Evolutionary conservation across 2,888 invertebrate species (phyloP).

Genomic region (Leptothorax acervorum): DNA sequence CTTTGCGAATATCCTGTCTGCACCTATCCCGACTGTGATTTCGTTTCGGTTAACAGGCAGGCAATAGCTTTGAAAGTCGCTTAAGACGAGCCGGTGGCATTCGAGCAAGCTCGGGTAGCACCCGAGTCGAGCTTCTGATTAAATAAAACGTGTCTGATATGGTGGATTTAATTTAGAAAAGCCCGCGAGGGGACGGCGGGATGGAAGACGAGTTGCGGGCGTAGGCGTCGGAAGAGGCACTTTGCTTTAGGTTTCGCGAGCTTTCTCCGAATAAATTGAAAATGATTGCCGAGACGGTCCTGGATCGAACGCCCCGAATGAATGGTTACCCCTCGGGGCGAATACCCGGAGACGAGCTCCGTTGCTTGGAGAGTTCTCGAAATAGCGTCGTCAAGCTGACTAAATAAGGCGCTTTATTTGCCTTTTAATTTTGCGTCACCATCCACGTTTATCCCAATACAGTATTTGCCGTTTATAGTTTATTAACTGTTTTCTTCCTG

Average conservation of each 20-base stretch:
- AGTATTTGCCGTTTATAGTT: not conserved
- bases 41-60: slow-evolving; percentile 78
- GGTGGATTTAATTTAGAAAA: slow-evolving; percentile 83
- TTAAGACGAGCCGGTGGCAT: slow-evolving; percentile 71
- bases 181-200: slow-evolving; percentile 63
- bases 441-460: not conserved
- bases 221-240: slow-evolving; percentile 62
- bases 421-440: slow-evolving; percentile 18
- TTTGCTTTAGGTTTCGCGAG: slow-evolving; percentile 71
- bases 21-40: slow-evolving; percentile 75
- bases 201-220: slow-evolving; percentile 48
- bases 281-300: slow-evolving; percentile 80
- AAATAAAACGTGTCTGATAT: slow-evolving; percentile 85
- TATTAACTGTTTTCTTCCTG: slow-evolving; percentile 3
- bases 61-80: slow-evolving; percentile 79
- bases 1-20: slow-evolving; percentile 72
- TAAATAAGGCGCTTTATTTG: slow-evolving; percentile 61
- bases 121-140: slow-evolving; percentile 76
- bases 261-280: slow-evolving; percentile 81
- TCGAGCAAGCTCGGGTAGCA: slow-evolving; percentile 57
- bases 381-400: slow-evolving; percentile 59
- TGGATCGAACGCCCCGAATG: slow-evolving; percentile 73
- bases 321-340: slow-evolving; percentile 71
- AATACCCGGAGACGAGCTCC: slow-evolving; percentile 61
- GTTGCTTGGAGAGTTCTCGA: slow-evolving; percentile 50